Percentiles rank a stretch among this genome's conserved stretches.
These are phyloP conservation scores for Trichomycterus rosablanca DNA, from an alignment of 2,113 vertebrate species.

Conservation along the genomic window DNA sequence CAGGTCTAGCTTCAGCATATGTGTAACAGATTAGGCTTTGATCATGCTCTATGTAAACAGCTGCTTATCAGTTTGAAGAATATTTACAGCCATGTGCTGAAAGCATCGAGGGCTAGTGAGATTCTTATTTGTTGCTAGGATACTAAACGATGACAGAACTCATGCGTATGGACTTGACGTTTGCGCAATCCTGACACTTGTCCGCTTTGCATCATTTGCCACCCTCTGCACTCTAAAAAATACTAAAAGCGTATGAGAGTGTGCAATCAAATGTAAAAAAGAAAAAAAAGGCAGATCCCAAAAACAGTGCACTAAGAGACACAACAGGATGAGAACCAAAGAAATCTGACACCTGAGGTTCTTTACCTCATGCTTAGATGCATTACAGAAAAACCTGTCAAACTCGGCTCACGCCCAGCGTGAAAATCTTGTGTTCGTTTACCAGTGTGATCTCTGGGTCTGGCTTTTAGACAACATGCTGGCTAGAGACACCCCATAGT, in stretches of 20 bases:
- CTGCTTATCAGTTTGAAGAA: slow-evolving; percentile 43
- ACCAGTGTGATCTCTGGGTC: background rate
- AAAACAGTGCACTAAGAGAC: slow-evolving; percentile 29
- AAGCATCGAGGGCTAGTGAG: slow-evolving; percentile 21
- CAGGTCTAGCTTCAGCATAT: no score
- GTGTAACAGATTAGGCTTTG: slow-evolving; percentile 21
- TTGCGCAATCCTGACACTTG: slow-evolving; percentile 53
- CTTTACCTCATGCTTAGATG: background rate
- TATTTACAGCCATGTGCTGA: slow-evolving; percentile 40
- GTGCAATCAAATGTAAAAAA: slow-evolving; percentile 56
- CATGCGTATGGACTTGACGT: slow-evolving; percentile 51
- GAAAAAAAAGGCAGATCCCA: no score
- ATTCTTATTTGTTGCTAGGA: slow-evolving; percentile 61
- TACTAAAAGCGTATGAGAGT: slow-evolving; percentile 53
- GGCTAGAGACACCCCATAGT: background rate
- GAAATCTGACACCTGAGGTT: no score
- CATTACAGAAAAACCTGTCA: slow-evolving; percentile 5
- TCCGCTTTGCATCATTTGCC: slow-evolving; percentile 50
- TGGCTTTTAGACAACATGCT: background rate
- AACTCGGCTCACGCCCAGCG: background rate
- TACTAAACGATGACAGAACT: slow-evolving; percentile 52
- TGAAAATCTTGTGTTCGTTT: slow-evolving; percentile 3
- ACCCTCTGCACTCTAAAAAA: slow-evolving; percentile 56
- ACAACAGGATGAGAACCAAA: slow-evolving; percentile 28
- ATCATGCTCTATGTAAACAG: slow-evolving; percentile 51